Base-by-base conservation (phyloP, 2,113 vertebrate genomes). In the Shinisaurus crocodilurus region DNA sequence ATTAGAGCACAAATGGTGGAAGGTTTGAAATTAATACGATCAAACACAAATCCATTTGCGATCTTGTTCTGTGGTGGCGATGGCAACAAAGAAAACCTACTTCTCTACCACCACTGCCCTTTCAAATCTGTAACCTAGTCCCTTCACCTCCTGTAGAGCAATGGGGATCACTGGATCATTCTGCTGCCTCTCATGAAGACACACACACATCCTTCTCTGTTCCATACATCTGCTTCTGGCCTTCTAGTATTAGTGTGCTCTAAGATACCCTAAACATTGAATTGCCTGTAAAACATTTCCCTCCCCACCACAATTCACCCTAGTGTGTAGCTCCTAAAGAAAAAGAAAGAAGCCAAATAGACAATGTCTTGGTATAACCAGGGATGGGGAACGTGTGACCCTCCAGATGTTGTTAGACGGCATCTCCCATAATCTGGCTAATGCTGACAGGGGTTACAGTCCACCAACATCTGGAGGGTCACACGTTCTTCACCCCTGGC, bases 271-370 rank as follows among this genome's bases (percentile, higher is more conserved):
- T 90, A 92, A 91, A 92, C 18, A 25, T 16, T 3, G 0, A n/a
- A 67, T 74, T 91, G 85, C 87, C 10, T 37, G 12, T n/a, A 89
- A 91, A 89, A 37, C 45, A 2, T 86, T 93, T 0, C 32, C 43
- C 82, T 50, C 15, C 18, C 48, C 20, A 70, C 82, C 72, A 77
- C 70, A 86, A 88, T 90, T 84, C 76, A 93, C n/a, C 16, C 20
- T 43, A 34, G 23, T 15, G 60, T 16, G 7, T 79, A n/a, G 23
- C 13, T 48, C 23, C 67, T 83, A 20, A 88, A 87, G 90, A 90
- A 57, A 18, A 89, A 76, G 92, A 79, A 34, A 37, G 8, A 63
- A 87, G 70, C 34, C 20, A 27, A 63, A 75, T n/a, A n/a, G 37
- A 34, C n/a, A 7, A 32, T 43, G 10, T 29, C 34, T 81, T 82